Conservation (phyloP, 1,140 invertebrate genomes). For the Grapholita molesta region DNA sequence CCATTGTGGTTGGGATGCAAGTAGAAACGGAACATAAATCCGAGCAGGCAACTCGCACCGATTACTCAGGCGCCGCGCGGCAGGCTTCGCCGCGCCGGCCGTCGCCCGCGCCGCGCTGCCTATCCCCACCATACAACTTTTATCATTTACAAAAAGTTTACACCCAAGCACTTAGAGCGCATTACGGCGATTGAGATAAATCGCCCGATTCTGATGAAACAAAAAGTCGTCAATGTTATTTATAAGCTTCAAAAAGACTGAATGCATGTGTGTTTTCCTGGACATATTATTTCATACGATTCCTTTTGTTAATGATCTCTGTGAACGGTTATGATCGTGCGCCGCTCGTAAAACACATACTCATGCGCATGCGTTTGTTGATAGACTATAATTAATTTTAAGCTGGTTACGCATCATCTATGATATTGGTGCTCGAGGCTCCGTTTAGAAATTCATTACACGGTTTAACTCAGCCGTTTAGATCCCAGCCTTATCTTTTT, state of each 20-base stretch:
- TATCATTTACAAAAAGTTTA: slow-evolving; percentile 17
- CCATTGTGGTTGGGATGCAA: slow-evolving; percentile 52
- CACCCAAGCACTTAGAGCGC: slow-evolving; percentile 13
- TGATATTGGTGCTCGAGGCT: neutral
- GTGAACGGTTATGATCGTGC: slow-evolving; percentile 8
- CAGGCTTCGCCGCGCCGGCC: neutral
- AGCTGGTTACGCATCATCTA: neutral
- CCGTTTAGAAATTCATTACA: neutral
- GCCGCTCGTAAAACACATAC: neutral
- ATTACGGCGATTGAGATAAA: slow-evolving; percentile 15
- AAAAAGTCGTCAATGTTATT: slow-evolving; percentile 14
- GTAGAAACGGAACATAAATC: slow-evolving; percentile 52
- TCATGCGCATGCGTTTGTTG: neutral
- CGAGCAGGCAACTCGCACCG: slow-evolving; percentile 41
- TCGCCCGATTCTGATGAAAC: slow-evolving; percentile 1
- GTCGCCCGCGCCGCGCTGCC: neutral
- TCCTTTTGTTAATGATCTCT: slow-evolving; percentile 3
- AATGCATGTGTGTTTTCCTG: slow-evolving; percentile 1
- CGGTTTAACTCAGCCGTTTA: neutral
- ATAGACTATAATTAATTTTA: slow-evolving; percentile 9
- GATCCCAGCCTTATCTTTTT: neutral
- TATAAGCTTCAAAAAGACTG: slow-evolving; percentile 6
- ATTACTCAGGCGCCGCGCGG: slow-evolving; percentile 42
- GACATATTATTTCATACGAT: slow-evolving; percentile 1
- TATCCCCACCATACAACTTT: slow-evolving; percentile 9